Evolutionary conservation across 2,113 vertebrate genomes (phyloP).

Genomic region (Sardina pilchardus): DNA sequence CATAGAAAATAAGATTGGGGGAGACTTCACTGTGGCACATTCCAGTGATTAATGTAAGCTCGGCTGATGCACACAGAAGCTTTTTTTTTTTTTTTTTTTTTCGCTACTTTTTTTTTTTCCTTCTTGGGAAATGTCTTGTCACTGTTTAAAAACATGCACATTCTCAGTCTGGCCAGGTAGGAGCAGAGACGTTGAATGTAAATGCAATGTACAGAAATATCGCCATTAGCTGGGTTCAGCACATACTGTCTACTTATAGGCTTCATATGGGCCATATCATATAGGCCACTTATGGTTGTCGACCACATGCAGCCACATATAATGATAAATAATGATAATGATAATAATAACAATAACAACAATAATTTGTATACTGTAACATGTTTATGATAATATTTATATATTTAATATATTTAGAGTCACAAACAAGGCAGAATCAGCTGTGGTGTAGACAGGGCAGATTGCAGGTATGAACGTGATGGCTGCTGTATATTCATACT

Average conservation of each 20-base stretch:
- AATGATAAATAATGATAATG: too few relatives aligned
- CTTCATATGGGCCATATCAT: background rate
- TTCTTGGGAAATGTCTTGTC: background rate
- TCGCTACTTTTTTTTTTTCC: background rate
- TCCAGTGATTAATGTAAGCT: slow-evolving; percentile 10
- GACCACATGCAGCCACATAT: too few relatives aligned
- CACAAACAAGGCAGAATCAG: background rate
- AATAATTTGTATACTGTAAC: too few relatives aligned
- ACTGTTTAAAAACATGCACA: background rate
- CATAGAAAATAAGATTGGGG: background rate
- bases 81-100: background rate
- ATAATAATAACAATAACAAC: too few relatives aligned
- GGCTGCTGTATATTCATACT: too few relatives aligned
- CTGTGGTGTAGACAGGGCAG: background rate
- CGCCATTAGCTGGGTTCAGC: too few relatives aligned
- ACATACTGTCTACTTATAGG: too few relatives aligned
- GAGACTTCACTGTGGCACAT: background rate
- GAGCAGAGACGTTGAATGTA: background rate
- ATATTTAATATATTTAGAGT: too few relatives aligned
- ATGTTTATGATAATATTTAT: too few relatives aligned
- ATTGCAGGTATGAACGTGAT: too few relatives aligned
- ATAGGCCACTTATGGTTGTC: background rate
- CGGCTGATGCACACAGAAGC: background rate
- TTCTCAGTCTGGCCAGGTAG: background rate
- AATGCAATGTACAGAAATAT: too few relatives aligned